phyloP scores from a whole-genome alignment of 2,888 invertebrate species.

The Mantis religiosa region DNA sequence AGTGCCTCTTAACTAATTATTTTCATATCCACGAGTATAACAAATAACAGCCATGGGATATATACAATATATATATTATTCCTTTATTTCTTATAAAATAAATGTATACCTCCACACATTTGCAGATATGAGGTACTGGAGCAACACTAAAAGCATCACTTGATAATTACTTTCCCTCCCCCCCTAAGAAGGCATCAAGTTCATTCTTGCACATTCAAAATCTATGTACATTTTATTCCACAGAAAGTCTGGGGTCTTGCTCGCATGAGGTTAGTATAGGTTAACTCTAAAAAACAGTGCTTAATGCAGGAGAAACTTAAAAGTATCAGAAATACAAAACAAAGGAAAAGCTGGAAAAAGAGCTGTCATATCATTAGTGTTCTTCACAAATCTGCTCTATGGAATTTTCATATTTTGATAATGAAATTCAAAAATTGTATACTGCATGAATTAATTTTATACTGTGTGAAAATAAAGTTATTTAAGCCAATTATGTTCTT shows the following conservation, averaged over 20 bases:
- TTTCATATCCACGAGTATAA: background rate
- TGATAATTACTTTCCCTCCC: background rate
- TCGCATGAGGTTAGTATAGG: background rate
- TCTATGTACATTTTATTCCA: background rate
- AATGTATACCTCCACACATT: background rate
- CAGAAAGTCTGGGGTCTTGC: background rate
- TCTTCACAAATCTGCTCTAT: too few species aligned
- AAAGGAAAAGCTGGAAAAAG: background rate
- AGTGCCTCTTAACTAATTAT: background rate
- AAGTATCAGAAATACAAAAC: background rate
- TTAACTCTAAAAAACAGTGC: background rate
- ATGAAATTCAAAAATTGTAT: too few species aligned
- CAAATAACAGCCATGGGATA: slow-evolving; percentile 1
- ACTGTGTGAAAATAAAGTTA: too few species aligned
- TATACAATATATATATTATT: slow-evolving; percentile 8
- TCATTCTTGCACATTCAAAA: background rate
- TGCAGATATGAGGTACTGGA: background rate
- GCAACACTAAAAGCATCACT: slow-evolving; percentile 10
- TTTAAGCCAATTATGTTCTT: too few species aligned
- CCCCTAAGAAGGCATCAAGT: slow-evolving; percentile 10
- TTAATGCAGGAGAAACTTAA: background rate
- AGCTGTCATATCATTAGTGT: too few species aligned
- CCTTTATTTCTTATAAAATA: slow-evolving; percentile 9
- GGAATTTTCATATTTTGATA: too few species aligned
- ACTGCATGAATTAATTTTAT: too few species aligned